Conservation (phyloP, 1,140 invertebrate species). For the Parapsyche elsis region DNA sequence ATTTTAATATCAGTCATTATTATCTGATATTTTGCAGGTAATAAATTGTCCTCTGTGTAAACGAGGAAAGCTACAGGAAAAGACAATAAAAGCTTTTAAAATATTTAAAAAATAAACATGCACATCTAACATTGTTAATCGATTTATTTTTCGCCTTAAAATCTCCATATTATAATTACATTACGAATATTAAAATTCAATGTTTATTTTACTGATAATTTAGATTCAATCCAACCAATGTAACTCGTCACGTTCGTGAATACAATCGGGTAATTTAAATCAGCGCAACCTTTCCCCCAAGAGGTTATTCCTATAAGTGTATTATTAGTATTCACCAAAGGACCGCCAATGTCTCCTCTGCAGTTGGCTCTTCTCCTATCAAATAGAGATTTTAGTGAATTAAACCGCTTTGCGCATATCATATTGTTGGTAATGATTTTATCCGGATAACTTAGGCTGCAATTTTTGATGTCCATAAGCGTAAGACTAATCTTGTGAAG, state of each 20-base stretch:
- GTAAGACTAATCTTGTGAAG: background rate
- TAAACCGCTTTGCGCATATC: background rate
- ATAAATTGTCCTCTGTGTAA: no score
- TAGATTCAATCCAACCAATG: background rate
- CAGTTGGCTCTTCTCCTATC: background rate
- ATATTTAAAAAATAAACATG: no score
- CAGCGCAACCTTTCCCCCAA: background rate
- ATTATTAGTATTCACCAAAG: background rate
- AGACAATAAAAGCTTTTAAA: no score
- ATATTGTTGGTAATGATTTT: background rate
- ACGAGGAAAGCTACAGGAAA: no score
- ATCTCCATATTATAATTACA: no score
- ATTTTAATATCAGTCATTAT: no score
- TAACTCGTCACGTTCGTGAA: background rate
- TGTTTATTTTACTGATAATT: background rate
- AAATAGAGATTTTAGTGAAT: no score
- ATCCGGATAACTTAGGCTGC: background rate
- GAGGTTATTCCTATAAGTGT: background rate
- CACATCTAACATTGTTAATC: no score
- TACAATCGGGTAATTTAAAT: background rate
- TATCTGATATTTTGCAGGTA: no score
- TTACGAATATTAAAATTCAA: no score
- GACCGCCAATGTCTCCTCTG: conserved; percentile 17
- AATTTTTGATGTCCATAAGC: background rate
- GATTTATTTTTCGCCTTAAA: no score